These are phyloP conservation scores for Percina caprodes DNA, from an alignment of 2,113 vertebrate species.

Conservation along the genomic window DNA sequence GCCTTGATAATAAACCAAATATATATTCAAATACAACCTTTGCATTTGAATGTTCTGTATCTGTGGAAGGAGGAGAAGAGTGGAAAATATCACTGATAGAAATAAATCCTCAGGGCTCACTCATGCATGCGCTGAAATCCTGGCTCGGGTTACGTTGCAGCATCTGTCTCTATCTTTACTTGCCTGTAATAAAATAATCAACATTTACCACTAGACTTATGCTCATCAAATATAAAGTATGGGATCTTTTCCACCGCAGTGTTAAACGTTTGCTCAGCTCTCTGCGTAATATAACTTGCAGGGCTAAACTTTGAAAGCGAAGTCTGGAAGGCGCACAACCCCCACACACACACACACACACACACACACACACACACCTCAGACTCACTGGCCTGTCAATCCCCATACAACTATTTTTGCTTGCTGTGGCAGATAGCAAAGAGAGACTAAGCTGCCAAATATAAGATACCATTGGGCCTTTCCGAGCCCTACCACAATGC, in stretches of 20 bases:
- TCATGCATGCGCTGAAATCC: slow-evolving; percentile 24
- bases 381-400: slow-evolving; percentile 8
- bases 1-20: background rate
- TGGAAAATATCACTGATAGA: background rate
- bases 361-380: background rate
- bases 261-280: slow-evolving; percentile 44
- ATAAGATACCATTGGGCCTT: slow-evolving; percentile 11
- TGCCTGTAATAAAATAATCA: slow-evolving; percentile 57
- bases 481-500: slow-evolving; percentile 15
- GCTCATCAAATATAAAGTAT: slow-evolving; percentile 48
- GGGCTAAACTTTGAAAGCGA: background rate
- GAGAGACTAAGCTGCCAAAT: slow-evolving; percentile 32
- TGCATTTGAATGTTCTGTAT: background rate
- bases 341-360: slow-evolving; percentile 6
- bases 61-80: background rate
- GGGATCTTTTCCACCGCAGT: slow-evolving; percentile 31
- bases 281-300: slow-evolving; percentile 19
- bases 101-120: background rate
- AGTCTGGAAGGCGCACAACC: too few relatives aligned
- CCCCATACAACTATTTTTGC: slow-evolving; percentile 1
- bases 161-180: slow-evolving; percentile 25
- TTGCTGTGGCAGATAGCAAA: slow-evolving; percentile 12
- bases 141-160: slow-evolving; percentile 3
- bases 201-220: slow-evolving; percentile 30
- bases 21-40: background rate